phyloP scores from a whole-genome alignment of 2,797 vertebrate genomes.

The Helarctos malayanus region DNA sequence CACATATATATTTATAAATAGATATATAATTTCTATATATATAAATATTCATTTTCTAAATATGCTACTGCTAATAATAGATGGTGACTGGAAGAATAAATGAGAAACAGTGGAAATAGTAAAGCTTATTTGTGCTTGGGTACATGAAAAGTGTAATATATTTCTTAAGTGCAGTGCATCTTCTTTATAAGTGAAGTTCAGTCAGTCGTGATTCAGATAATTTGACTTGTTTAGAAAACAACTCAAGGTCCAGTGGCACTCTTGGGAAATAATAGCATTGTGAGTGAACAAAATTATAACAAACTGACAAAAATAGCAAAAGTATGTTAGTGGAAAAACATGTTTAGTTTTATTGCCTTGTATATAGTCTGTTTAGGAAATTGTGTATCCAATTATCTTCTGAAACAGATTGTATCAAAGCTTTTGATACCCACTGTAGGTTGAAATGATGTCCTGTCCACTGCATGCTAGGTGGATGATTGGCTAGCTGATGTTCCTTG shows the following conservation, averaged over 20 bases:
- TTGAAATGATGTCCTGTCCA: conserved; percentile 86
- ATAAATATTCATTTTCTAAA: not conserved
- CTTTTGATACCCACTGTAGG: conserved; percentile 80
- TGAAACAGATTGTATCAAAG: conserved; percentile 84
- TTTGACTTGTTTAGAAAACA: conserved; percentile 72
- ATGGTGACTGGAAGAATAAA: not conserved
- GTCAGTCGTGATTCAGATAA: conserved; percentile 59
- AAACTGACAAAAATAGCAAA: conserved; percentile 79
- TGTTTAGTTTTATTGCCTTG: conserved; percentile 81
- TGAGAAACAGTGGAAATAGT: not conserved
- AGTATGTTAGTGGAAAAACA: conserved; percentile 78
- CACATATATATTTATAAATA: not conserved
- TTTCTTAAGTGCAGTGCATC: conserved; percentile 28
- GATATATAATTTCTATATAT: not conserved
- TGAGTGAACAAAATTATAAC: conserved; percentile 55
- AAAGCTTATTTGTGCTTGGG: not conserved
- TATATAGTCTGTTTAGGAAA: conserved; percentile 80
- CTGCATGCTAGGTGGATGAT: conserved; percentile 80
- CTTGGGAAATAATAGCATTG: conserved; percentile 73
- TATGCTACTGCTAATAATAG: conserved; percentile 11
- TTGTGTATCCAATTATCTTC: conserved; percentile 87
- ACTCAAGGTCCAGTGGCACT: conserved; percentile 17
- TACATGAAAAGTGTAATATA: not conserved
- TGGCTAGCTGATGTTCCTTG: conserved; percentile 85
- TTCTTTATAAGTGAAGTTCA: conserved; percentile 65